phyloP scores from a whole-genome alignment of 2,113 vertebrate genomes.

The Archocentrus centrarchus region DNA sequence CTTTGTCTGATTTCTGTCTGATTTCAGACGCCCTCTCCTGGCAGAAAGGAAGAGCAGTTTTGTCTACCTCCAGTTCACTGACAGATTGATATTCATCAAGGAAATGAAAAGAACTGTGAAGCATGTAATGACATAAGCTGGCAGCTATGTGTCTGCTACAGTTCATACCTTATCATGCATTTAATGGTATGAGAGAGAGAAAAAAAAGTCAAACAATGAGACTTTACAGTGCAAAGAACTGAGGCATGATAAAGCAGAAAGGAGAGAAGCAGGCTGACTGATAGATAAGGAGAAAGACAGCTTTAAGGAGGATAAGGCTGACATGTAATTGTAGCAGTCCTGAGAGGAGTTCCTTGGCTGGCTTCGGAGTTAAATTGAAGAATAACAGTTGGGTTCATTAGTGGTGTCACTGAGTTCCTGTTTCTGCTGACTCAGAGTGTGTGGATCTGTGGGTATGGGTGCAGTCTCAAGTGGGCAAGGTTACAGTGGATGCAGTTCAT shows the following conservation, averaged over 20 bases:
- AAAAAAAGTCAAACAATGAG: constrained; percentile 32
- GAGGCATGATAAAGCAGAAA: constrained; percentile 61
- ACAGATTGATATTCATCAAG: constrained; percentile 45
- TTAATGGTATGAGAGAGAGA: neutral
- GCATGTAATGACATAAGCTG: constrained; percentile 52
- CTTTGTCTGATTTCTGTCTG: neutral
- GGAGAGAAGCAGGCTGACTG: constrained; percentile 40
- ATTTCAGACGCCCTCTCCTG: constrained; percentile 66
- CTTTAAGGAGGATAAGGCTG: constrained; percentile 51
- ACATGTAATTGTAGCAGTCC: constrained; percentile 56
- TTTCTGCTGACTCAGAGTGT: constrained; percentile 78
- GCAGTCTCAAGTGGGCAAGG: constrained; percentile 14
- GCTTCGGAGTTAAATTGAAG: constrained; percentile 79
- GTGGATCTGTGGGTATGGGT: constrained; percentile 20
- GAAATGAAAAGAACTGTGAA: constrained; percentile 53
- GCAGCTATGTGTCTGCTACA: constrained; percentile 43
- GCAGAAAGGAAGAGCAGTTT: constrained; percentile 16
- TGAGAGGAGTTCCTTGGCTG: constrained; percentile 65
- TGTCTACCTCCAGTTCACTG: constrained; percentile 1
- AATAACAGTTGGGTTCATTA: constrained; percentile 80
- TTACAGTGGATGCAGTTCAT: constrained; percentile 22
- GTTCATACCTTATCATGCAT: constrained; percentile 9
- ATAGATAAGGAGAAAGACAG: constrained; percentile 49
- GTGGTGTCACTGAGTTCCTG: constrained; percentile 61
- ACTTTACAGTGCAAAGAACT: constrained; percentile 45